These are phyloP conservation scores for Pelobates cultripes DNA, from an alignment of 2,797 vertebrate species.

Conservation along the genomic window DNA sequence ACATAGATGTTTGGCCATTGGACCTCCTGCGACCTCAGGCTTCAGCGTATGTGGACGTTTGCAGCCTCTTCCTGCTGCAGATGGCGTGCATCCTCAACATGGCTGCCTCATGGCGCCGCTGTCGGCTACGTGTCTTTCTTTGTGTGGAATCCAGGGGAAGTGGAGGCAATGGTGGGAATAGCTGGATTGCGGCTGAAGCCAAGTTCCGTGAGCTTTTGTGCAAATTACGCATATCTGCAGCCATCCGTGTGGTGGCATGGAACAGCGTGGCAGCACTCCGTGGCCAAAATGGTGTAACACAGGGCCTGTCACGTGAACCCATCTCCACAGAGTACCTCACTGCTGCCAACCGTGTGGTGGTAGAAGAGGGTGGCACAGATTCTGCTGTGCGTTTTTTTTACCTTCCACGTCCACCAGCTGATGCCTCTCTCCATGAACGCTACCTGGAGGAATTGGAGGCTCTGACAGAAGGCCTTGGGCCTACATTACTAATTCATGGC, in stretches of 20 bases:
- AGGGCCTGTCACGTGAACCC: constrained; percentile 49
- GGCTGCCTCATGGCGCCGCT: constrained; percentile 84
- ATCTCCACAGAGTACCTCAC: constrained; percentile 73
- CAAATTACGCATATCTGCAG: constrained; percentile 85
- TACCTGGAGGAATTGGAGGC: constrained; percentile 82
- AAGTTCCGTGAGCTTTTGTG: constrained; percentile 81
- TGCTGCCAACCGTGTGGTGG: constrained; percentile 76
- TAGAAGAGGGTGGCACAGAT: constrained; percentile 76
- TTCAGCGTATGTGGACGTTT: constrained; percentile 79
- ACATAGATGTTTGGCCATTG: constrained; percentile 90
- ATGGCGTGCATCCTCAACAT: constrained; percentile 94
- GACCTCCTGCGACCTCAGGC: constrained; percentile 81
- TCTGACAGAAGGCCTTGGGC: constrained; percentile 80
- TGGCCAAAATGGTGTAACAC: constrained; percentile 47
- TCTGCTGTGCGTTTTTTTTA: constrained; percentile 87
- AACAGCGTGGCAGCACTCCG: constrained; percentile 74
- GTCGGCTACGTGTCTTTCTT: constrained; percentile 85
- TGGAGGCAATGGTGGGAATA: constrained; percentile 67
- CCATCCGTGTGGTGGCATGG: constrained; percentile 86
- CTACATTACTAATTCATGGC: constrained; percentile 86
- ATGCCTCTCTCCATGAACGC: constrained; percentile 68
- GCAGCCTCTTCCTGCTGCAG: constrained; percentile 90
- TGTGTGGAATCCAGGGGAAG: constrained; percentile 75
- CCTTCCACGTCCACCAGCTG: constrained; percentile 81
- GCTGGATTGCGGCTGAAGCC: constrained; percentile 84